phyloP scores from a whole-genome alignment of 2,797 vertebrate genomes.

The Enteromius treurensis region DNA sequence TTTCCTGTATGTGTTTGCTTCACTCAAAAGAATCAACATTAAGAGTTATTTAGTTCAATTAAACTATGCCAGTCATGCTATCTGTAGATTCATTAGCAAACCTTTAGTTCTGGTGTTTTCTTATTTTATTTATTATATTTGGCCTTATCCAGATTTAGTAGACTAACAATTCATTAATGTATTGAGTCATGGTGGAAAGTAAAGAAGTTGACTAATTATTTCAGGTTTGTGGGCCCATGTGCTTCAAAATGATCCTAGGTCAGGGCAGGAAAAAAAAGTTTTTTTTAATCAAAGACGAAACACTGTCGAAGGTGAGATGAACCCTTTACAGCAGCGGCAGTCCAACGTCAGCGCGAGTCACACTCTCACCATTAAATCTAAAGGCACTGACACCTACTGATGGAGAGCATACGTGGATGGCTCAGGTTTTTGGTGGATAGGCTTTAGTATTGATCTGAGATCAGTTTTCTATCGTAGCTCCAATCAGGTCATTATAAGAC shows the following conservation, averaged over 20 bases:
- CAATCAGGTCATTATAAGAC: background rate
- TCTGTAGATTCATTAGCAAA: background rate
- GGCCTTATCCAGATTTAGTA: background rate
- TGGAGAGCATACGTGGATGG: background rate
- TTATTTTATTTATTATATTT: background rate
- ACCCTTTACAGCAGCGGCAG: conserved; percentile 6
- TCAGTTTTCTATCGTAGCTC: background rate
- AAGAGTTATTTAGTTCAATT: background rate
- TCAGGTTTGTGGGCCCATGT: background rate
- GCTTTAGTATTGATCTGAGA: background rate
- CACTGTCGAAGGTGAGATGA: background rate
- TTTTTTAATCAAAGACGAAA: conserved; percentile 4
- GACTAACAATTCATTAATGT: background rate
- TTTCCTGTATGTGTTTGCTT: background rate
- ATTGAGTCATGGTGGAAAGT: background rate
- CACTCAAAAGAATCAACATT: background rate
- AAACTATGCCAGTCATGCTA: background rate
- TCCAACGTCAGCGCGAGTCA: background rate
- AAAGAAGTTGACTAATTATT: background rate
- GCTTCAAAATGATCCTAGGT: background rate
- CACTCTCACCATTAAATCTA: background rate
- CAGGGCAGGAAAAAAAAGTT: background rate
- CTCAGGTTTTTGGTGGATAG: background rate
- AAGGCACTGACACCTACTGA: background rate
- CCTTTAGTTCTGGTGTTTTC: background rate